Evolutionary conservation across 2,888 invertebrate species (phyloP).

Genomic region (Dorcus hopei): DNA sequence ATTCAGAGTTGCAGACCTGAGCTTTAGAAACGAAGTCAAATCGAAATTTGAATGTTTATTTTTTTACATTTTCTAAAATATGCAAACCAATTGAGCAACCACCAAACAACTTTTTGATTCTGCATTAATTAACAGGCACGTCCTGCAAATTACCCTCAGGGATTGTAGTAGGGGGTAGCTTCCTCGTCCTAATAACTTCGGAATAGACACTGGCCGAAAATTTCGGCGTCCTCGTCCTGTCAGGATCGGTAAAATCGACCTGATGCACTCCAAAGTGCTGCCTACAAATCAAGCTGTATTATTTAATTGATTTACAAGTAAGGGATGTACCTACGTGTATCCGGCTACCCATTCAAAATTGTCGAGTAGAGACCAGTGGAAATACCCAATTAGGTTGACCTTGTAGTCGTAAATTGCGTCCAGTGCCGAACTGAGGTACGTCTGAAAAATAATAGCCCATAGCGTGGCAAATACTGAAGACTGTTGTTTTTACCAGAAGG

Average conservation of each 20-base stretch:
- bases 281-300: not conserved
- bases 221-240: slow-evolving; percentile 59
- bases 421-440: slow-evolving; percentile 48
- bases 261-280: slow-evolving; percentile 60
- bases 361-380: slow-evolving; percentile 73
- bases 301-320: not conserved
- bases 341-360: slow-evolving; percentile 76
- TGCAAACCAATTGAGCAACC: too few species aligned
- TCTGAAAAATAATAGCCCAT: not conserved
- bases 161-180: not conserved
- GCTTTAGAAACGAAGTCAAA: too few species aligned
- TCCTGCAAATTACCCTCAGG: too few species aligned
- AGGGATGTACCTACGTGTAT: slow-evolving; percentile 55
- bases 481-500: not conserved
- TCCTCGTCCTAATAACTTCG: slow-evolving; percentile 48
- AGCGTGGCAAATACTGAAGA: not conserved
- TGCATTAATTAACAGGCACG: too few species aligned
- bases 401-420: slow-evolving; percentile 54
- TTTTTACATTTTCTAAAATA: too few species aligned
- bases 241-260: slow-evolving; percentile 56
- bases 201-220: slow-evolving; percentile 57
- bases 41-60: too few species aligned
- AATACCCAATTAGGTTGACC: slow-evolving; percentile 60
- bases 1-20: too few species aligned
- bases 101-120: too few species aligned